phyloP scores from a whole-genome alignment of 2,888 invertebrate species.

The Dromius quadrimaculatus region DNA sequence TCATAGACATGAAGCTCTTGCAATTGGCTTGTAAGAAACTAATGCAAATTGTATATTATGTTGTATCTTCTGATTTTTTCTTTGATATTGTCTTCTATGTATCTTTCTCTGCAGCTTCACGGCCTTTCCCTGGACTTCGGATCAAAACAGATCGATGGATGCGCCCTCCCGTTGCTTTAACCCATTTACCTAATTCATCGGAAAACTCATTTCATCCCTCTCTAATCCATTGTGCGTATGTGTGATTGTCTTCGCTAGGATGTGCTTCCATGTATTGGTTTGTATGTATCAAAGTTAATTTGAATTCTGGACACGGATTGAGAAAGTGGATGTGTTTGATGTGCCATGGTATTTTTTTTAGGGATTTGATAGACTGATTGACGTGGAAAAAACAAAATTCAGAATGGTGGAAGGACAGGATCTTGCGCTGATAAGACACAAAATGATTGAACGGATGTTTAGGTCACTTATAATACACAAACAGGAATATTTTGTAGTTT shows the following conservation, averaged over 20 bases:
- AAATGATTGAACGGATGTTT: no score
- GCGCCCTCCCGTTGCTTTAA: background rate
- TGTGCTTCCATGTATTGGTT: no score
- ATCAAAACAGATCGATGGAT: conserved; percentile 10
- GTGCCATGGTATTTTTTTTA: no score
- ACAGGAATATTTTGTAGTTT: no score
- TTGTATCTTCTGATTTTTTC: no score
- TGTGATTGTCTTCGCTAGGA: background rate
- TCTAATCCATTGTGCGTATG: background rate
- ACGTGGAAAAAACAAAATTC: background rate
- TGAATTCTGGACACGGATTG: conserved; percentile 5
- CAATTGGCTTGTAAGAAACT: no score
- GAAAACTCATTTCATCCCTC: background rate
- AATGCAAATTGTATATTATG: no score
- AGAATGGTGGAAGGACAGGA: no score
- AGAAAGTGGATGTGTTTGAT: background rate
- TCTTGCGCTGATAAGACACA: no score
- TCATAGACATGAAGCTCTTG: no score
- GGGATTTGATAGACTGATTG: background rate
- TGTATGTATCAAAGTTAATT: background rate
- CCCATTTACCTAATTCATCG: conserved; percentile 18
- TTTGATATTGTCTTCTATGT: no score
- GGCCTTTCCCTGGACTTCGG: background rate
- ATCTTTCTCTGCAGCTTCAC: background rate
- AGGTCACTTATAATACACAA: no score